Evolutionary conservation across 2,797 vertebrate species (phyloP), one percentile per base, ranked within the genome.

Genomic region (Sylvia borin): DNA sequence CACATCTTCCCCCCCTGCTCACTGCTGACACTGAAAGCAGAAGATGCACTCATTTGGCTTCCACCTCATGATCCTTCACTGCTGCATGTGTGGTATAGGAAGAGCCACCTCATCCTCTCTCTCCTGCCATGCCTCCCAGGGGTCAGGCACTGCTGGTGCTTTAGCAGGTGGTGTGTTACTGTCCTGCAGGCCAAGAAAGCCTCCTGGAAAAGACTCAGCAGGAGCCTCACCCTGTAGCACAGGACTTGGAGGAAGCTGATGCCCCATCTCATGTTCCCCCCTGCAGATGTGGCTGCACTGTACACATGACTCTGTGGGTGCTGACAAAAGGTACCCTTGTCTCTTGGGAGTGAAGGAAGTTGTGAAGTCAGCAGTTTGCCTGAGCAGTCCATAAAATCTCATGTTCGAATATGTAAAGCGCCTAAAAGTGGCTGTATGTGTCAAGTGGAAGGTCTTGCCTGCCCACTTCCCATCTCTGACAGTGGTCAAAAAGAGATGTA

Each of bases 251-350:
- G 29, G 57, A 80, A 80, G 48, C 31, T n/a, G 60, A 54, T 78
- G 29, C 9, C 2, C 18, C 3, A 0, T 34, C 17, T 47, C 0
- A 0, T 24, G 13, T 19, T 58, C 16, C n/a, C 48, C 13, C 2
- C 2, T 29, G 34, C 26, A 64, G 42, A 32, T 68, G 18, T 57
- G 32, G 9, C 66, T 36, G 2, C 1, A 2, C n/a, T 42, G 34
- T 26, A 11, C 0, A 2, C 40, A 13, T 29, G 38, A 32, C 27
- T 48, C 24, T n/a, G 13, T 32, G 14, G 22, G 14, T 40, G 19
- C 32, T 92, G 60, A 47, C 3, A 0, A 70, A n/a, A 85, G 25
- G 9, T 26, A 36, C 24, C 19, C 27, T 57, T 16, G 13, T 68
- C 18, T 31, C 13, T 40, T 16, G 5, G n/a, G 43, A 65, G 22